Percentiles rank a stretch among this genome's conserved stretches.
Evolutionary conservation across 2,888 invertebrate species (phyloP).

Genomic region (Ornithoptera alexandrae): DNA sequence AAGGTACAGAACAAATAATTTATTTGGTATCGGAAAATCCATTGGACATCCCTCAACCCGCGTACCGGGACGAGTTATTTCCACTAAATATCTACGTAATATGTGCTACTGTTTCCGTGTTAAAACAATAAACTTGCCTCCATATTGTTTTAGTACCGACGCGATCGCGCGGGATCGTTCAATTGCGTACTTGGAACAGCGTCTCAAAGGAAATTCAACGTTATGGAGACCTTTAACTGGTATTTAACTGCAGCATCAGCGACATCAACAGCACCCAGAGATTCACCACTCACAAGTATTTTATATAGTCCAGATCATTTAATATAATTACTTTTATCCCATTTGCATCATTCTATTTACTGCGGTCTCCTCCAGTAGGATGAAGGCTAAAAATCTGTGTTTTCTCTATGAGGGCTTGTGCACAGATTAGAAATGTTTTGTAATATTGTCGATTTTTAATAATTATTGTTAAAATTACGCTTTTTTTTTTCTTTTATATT

Average conservation of each 20-base stretch:
- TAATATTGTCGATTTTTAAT: too few relatives aligned
- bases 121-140: slow-evolving; percentile 32
- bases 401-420: too few relatives aligned
- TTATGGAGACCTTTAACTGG: slow-evolving; percentile 12
- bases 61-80: slow-evolving; percentile 22
- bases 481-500: too few relatives aligned
- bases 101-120: slow-evolving; percentile 32
- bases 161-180: slow-evolving; percentile 24
- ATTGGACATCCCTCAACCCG: slow-evolving; percentile 13
- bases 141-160: slow-evolving; percentile 30
- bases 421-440: too few relatives aligned
- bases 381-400: too few relatives aligned
- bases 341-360: too few relatives aligned
- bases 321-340: too few relatives aligned
- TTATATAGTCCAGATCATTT: too few relatives aligned
- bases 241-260: background rate
- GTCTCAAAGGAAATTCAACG: slow-evolving; percentile 30
- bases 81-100: slow-evolving; percentile 24
- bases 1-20: too few relatives aligned
- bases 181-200: slow-evolving; percentile 30
- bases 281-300: background rate
- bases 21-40: background rate
- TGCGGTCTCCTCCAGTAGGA: too few relatives aligned
- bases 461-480: too few relatives aligned
- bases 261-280: background rate